These are phyloP conservation scores for Podotricha telesiphe DNA, from an alignment of 2,888 invertebrate species.

Conservation along the genomic window DNA sequence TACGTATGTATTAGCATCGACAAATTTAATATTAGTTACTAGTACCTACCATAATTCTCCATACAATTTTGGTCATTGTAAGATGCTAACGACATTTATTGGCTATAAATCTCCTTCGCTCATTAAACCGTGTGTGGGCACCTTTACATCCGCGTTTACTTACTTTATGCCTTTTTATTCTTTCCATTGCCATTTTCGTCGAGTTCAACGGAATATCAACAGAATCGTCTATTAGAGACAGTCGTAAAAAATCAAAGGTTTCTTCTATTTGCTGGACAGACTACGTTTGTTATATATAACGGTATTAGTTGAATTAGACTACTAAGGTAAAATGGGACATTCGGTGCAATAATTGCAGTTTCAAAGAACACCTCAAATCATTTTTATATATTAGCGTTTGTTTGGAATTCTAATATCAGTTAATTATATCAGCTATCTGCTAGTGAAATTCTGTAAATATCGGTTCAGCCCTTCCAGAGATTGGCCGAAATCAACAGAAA, in stretches of 20 bases:
- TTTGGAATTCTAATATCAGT: too few relatives aligned
- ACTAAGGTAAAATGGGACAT: too few relatives aligned
- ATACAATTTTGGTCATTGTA: conserved; percentile 60
- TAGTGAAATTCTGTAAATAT: too few relatives aligned
- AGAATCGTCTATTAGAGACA: conserved; percentile 39
- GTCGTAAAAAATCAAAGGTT: conserved; percentile 43
- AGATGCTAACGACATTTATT: conserved; percentile 74
- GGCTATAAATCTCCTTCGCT: conserved; percentile 70
- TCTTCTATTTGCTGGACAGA: conserved; percentile 31
- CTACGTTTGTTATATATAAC: not conserved
- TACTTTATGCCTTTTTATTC: conserved; percentile 54
- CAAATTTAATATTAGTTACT: not conserved
- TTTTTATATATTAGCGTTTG: too few relatives aligned
- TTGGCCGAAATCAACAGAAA: too few relatives aligned
- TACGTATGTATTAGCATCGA: not conserved
- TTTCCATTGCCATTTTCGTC: conserved; percentile 51
- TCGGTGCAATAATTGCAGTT: too few relatives aligned
- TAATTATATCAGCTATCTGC: too few relatives aligned
- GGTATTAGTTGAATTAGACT: not conserved
- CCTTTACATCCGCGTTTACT: conserved; percentile 65
- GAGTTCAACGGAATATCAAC: conserved; percentile 54
- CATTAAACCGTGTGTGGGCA: conserved; percentile 78
- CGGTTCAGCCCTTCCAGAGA: too few relatives aligned
- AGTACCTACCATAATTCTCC: conserved; percentile 34
- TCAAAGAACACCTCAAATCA: too few relatives aligned